A percentile compares a stretch with the other conserved stretches of the same genome.
These are phyloP conservation scores for Araneus ventricosus DNA, from an alignment of 1,140 invertebrate genomes.

Conservation along the genomic window DNA sequence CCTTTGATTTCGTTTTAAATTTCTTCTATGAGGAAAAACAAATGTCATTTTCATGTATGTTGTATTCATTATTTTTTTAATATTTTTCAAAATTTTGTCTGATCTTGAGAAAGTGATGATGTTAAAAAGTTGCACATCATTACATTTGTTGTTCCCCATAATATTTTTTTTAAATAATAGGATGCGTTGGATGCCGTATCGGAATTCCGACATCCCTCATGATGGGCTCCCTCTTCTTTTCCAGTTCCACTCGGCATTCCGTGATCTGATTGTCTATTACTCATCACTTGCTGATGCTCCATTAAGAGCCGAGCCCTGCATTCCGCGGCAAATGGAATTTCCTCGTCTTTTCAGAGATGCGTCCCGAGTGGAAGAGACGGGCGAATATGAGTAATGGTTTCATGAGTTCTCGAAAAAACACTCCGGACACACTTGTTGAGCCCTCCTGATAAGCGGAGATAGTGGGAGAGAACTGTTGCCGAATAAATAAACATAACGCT, in stretches of 20 bases:
- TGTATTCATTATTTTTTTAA: too few relatives aligned
- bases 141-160: too few relatives aligned
- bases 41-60: too few relatives aligned
- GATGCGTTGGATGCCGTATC: too few relatives aligned
- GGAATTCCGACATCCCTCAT: too few relatives aligned
- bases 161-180: too few relatives aligned
- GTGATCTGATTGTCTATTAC: not conserved
- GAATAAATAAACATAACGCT: constrained; percentile 37
- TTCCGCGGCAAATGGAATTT: not conserved
- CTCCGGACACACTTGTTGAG: constrained; percentile 32
- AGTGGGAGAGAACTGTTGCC: not conserved
- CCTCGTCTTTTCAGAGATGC: not conserved
- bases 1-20: too few relatives aligned
- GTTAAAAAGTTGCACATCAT: too few relatives aligned
- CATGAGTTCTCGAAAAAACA: not conserved
- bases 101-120: too few relatives aligned
- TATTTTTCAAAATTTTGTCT: too few relatives aligned
- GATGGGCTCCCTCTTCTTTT: too few relatives aligned
- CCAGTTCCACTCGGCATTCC: not conserved
- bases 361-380: not conserved
- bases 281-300: not conserved
- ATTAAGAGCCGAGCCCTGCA: not conserved
- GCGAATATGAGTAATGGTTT: constrained; percentile 24
- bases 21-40: too few relatives aligned
- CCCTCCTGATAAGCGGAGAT: not conserved